Conservation (phyloP, 2,797 vertebrate species). For the Lacerta agilis region DNA sequence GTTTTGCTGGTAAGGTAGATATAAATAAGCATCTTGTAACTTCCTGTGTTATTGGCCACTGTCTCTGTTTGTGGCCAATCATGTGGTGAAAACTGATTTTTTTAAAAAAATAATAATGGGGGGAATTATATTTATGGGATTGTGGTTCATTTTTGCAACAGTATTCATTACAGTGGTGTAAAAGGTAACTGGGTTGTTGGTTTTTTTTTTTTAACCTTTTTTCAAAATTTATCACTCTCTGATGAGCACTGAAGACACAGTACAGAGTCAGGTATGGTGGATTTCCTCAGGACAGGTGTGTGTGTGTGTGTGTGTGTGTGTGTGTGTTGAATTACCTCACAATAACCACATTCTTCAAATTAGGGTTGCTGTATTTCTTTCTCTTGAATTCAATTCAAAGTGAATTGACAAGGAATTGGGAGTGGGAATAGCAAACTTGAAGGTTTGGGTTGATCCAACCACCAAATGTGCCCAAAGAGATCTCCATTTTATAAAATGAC, state of each 20-base stretch:
- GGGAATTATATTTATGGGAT: conserved; percentile 29
- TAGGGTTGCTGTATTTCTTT: conserved; percentile 42
- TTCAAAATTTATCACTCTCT: conserved; percentile 54
- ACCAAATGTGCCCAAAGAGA: conserved; percentile 47
- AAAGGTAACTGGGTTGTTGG: conserved; percentile 19
- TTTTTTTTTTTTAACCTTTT: conserved; percentile 8
- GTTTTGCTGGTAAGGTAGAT: conserved; percentile 27
- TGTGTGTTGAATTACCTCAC: conserved; percentile 57
- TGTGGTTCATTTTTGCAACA: background rate
- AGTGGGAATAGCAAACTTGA: conserved; percentile 12
- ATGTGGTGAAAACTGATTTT: background rate
- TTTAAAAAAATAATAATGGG: background rate
- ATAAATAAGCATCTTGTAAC: conserved; percentile 7
- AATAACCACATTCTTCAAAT: conserved; percentile 78
- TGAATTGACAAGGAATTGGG: conserved; percentile 53
- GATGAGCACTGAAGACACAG: conserved; percentile 43
- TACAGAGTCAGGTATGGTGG: conserved; percentile 72
- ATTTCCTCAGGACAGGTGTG: conserved; percentile 70
- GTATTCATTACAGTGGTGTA: conserved; percentile 1
- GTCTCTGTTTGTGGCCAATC: background rate
- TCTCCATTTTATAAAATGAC: conserved; percentile 20
- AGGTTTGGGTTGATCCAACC: conserved; percentile 20
- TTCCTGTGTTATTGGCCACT: background rate
- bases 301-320: background rate
- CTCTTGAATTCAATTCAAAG: conserved; percentile 58